Conservation (phyloP, 1,140 invertebrate species). For the Frieseomelitta varia region DNA sequence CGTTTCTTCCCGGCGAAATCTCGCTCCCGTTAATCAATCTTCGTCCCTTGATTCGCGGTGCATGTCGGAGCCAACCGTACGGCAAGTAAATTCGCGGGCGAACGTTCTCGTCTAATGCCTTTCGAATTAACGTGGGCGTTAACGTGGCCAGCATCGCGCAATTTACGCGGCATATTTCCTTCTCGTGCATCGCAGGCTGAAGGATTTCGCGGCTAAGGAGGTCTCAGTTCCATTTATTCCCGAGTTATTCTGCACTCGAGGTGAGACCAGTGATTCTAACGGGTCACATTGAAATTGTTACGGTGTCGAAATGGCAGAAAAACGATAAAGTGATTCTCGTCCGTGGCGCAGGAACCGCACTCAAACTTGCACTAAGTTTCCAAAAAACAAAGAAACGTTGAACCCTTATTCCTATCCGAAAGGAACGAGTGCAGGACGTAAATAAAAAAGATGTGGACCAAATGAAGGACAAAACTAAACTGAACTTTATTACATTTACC, state of each 20-base stretch:
- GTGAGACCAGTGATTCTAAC: constrained; percentile 49
- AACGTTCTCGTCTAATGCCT: background rate
- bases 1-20: background rate
- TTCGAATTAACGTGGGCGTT: constrained; percentile 23
- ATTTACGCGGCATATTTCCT: constrained; percentile 7
- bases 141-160: constrained; percentile 1
- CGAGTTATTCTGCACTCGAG: constrained; percentile 57
- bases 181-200: background rate
- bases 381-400: no score
- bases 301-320: no score
- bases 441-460: no score
- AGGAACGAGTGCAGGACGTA: no score
- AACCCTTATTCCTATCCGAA: no score
- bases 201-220: constrained; percentile 39
- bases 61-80: background rate
- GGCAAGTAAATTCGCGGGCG: background rate
- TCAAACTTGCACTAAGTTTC: no score
- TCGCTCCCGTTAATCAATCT: background rate
- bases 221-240: constrained; percentile 54
- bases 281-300: no score
- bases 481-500: no score
- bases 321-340: no score
- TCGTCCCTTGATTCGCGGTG: background rate
- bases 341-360: no score
- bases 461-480: no score